These are phyloP conservation scores for Lepus townsendii DNA, from an alignment of 2,797 vertebrate species.

Conservation along the genomic window DNA sequence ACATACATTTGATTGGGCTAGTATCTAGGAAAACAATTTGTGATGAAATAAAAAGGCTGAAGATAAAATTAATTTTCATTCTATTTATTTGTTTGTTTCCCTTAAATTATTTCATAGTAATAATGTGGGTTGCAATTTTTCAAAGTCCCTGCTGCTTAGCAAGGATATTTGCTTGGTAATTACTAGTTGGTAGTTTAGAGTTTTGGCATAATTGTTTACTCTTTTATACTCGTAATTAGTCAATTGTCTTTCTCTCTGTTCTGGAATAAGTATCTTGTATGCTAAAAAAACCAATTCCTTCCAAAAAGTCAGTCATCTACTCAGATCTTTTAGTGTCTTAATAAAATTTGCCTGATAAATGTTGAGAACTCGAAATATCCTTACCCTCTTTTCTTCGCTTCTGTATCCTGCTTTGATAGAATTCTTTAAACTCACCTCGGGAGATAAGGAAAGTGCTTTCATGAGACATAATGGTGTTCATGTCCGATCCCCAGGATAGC, in stretches of 20 bases:
- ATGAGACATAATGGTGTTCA: not conserved
- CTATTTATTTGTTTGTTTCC: conserved; percentile 9
- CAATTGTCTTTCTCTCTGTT: not conserved
- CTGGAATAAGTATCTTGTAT: not conserved
- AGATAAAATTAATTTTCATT: conserved; percentile 35
- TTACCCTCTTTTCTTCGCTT: conserved; percentile 39
- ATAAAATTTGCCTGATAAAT: not conserved
- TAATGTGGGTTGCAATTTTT: conserved; percentile 16
- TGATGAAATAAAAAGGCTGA: not conserved
- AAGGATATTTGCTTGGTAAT: conserved; percentile 25
- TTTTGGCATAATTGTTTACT: not conserved
- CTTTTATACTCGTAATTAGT: not conserved
- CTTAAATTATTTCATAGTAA: not conserved
- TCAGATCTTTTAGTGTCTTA: not conserved
- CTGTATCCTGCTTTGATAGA: not conserved
- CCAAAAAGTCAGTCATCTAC: not conserved
- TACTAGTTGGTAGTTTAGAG: conserved; percentile 9
- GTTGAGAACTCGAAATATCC: not conserved
- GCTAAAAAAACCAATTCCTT: not conserved
- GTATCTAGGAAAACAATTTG: not conserved
- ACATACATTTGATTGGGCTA: not conserved
- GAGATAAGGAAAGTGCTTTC: not conserved
- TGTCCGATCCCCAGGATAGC: conserved; percentile 88
- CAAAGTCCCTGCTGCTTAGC: not conserved
- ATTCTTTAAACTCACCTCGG: conserved; percentile 9